A percentile compares a stretch with the other conserved stretches of the same genome.
phyloP scores from a whole-genome alignment of 37 sponge, comb jelly and placozoan species.

The Bolinopsis microptera region DNA sequence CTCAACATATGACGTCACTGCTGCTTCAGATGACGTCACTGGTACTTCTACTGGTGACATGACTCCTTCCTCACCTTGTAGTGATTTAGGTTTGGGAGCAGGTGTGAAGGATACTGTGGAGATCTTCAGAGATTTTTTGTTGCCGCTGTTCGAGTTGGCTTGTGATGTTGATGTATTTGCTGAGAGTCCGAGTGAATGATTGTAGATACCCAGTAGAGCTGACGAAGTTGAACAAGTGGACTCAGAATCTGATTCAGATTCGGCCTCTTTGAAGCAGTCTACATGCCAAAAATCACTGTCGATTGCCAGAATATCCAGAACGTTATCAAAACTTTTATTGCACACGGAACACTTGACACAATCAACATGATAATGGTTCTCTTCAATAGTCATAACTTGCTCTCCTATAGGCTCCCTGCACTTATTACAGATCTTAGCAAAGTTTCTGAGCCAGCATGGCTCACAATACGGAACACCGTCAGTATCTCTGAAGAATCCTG shows the following conservation, averaged over 20 bases:
- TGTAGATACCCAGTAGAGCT: constrained; percentile 33
- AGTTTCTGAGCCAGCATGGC: not conserved
- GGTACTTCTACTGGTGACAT: not conserved
- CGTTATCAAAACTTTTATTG: not conserved
- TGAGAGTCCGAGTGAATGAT: constrained; percentile 7
- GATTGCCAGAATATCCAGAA: constrained; percentile 5
- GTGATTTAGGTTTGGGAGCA: not conserved
- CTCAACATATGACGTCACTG: not conserved
- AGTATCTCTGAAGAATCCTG: not conserved
- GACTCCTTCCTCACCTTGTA: not conserved
- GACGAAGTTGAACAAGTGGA: not conserved
- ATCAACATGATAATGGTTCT: not conserved
- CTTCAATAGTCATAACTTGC: constrained; percentile 45
- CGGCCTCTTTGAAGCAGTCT: not conserved
- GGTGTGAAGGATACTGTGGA: constrained; percentile 22
- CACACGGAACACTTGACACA: constrained; percentile 5
- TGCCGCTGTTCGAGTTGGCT: not conserved
- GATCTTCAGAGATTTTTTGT: not conserved
- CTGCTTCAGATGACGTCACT: not conserved
- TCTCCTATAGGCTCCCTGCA: constrained; percentile 2
- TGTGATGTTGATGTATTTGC: not conserved
- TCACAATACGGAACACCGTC: constrained; percentile 30
- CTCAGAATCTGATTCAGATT: not conserved
- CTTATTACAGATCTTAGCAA: not conserved
- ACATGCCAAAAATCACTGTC: constrained; percentile 38